A percentile compares a stretch with the other conserved stretches of the same genome.
Conservation (phyloP, 2,888 invertebrate species). For the Neoitamus cyanurus region DNA sequence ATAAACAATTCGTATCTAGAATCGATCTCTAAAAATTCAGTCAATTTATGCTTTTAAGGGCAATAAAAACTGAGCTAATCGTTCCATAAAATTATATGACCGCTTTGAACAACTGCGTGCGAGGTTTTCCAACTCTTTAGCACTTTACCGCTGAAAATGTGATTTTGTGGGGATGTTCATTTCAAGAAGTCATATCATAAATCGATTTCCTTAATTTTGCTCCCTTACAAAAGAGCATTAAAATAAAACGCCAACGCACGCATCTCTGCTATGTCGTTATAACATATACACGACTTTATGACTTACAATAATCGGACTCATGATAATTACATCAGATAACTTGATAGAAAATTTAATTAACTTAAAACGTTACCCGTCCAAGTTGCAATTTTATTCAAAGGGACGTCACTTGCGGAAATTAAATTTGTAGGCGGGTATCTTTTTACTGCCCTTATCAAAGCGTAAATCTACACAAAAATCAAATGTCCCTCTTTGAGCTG, state of each 20-base stretch:
- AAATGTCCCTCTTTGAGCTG: background rate
- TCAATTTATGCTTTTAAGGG: too few relatives aligned
- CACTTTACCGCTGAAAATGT: background rate
- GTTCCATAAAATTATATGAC: too few relatives aligned
- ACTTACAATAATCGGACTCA: background rate
- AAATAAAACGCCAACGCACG: background rate
- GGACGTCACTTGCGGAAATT: background rate
- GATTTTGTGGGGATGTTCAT: too few relatives aligned
- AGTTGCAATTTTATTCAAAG: background rate
- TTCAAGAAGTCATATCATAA: background rate
- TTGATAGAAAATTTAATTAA: background rate
- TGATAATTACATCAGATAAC: background rate
- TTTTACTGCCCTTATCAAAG: background rate
- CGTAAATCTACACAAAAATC: background rate
- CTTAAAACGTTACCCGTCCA: background rate
- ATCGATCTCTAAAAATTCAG: too few relatives aligned
- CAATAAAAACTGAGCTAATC: too few relatives aligned
- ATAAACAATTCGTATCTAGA: too few relatives aligned
- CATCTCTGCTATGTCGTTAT: background rate
- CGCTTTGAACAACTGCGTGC: too few relatives aligned
- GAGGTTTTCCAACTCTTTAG: background rate
- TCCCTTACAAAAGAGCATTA: background rate
- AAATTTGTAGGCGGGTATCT: background rate
- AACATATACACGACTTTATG: background rate
- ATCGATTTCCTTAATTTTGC: background rate